Percentiles rank a stretch among this genome's conserved stretches.
Evolutionary conservation across 2,113 vertebrate genomes (phyloP).

Genomic region (Bucco capensis): DNA sequence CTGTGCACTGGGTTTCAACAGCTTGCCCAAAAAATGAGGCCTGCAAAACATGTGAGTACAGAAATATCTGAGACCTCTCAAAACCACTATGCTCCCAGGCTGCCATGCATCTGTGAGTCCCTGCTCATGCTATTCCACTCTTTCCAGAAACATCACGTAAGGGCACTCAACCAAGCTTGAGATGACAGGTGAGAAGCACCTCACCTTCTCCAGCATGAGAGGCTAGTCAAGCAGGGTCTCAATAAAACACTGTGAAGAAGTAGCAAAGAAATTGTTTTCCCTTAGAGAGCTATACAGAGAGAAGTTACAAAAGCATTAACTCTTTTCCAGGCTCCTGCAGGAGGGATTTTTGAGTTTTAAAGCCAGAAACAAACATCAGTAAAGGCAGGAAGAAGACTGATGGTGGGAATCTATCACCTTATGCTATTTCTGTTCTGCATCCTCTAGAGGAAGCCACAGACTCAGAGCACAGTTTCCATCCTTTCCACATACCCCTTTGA

Average conservation of each 20-base stretch:
- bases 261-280: neutral
- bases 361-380: neutral
- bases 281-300: neutral
- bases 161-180: neutral
- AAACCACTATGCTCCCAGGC: neutral
- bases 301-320: neutral
- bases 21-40: neutral
- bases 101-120: neutral
- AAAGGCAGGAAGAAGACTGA: neutral
- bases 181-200: neutral
- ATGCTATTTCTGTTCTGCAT: neutral
- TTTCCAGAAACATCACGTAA: neutral
- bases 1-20: neutral
- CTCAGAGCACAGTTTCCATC: neutral
- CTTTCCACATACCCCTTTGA: neutral
- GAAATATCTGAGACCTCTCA: neutral
- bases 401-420: neutral
- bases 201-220: neutral
- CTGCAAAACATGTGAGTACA: neutral
- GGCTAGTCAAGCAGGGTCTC: neutral
- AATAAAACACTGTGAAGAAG: neutral
- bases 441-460: neutral
- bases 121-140: neutral
- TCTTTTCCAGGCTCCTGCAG: neutral
- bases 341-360: neutral